A percentile compares a stretch with the other conserved stretches of the same genome.
Conservation (phyloP, 2,888 invertebrate species). For the Charanyca ferruginea region DNA sequence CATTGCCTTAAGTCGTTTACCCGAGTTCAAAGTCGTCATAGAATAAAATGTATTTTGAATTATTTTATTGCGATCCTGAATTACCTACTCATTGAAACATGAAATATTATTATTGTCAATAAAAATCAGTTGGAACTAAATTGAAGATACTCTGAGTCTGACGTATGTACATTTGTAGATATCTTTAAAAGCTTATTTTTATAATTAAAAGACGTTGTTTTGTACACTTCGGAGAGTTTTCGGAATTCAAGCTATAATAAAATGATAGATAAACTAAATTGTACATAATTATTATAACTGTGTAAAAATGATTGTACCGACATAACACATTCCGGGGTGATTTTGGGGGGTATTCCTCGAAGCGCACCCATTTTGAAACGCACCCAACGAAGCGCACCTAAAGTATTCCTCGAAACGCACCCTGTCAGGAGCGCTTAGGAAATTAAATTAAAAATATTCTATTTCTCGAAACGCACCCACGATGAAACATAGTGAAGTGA, state of each 20-base stretch:
- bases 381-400: too few relatives aligned
- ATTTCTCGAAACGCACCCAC: too few relatives aligned
- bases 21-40: slow-evolving; percentile 54
- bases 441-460: too few relatives aligned
- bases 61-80: slow-evolving; percentile 53
- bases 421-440: too few relatives aligned
- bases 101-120: slow-evolving; percentile 65
- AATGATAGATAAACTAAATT: too few relatives aligned
- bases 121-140: slow-evolving; percentile 54
- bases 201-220: slow-evolving; percentile 20
- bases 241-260: slow-evolving; percentile 52
- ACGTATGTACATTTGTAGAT: slow-evolving; percentile 4
- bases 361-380: too few relatives aligned
- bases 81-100: slow-evolving; percentile 58
- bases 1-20: slow-evolving; percentile 35
- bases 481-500: too few relatives aligned
- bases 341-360: not conserved
- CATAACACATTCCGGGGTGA: not conserved
- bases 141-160: slow-evolving; percentile 37
- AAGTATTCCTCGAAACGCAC: too few relatives aligned
- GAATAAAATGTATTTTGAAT: slow-evolving; percentile 59
- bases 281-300: not conserved
- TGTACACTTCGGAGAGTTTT: slow-evolving; percentile 16
- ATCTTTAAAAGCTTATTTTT: slow-evolving; percentile 7
- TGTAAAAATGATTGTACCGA: not conserved